Conservation (phyloP, 2,797 vertebrate genomes). For the Melanotaenia pygmaea region DNA sequence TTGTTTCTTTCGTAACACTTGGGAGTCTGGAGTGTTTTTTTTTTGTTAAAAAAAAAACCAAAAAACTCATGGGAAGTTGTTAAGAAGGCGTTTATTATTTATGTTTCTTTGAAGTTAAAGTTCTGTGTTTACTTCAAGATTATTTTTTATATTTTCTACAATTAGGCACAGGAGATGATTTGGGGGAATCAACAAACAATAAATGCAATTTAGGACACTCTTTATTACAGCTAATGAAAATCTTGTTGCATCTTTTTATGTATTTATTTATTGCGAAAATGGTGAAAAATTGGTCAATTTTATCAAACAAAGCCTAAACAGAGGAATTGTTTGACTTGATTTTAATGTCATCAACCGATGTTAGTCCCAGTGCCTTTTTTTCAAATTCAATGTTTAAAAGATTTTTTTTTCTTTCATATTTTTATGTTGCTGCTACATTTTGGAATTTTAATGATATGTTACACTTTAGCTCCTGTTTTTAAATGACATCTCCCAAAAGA, state of each 20-base stretch:
- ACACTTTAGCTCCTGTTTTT: too few relatives aligned
- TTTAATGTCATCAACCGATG: too few relatives aligned
- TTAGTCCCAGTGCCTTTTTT: too few relatives aligned
- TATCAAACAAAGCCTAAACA: neutral
- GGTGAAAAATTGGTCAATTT: neutral
- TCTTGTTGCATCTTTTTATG: neutral
- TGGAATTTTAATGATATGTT: too few relatives aligned
- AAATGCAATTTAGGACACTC: neutral
- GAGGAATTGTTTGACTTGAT: neutral
- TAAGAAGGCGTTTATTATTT: neutral
- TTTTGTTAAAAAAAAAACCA: neutral
- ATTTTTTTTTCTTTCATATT: too few relatives aligned
- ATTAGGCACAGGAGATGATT: neutral
- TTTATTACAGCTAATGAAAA: neutral
- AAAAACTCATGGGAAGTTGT: neutral
- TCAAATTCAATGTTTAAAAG: too few relatives aligned
- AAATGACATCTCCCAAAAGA: too few relatives aligned
- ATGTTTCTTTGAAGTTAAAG: neutral
- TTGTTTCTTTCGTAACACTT: neutral
- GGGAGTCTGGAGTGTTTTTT: neutral
- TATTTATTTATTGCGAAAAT: neutral
- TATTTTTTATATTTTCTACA: neutral
- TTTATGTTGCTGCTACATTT: too few relatives aligned
- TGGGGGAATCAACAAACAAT: neutral
- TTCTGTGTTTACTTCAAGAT: neutral